Evolutionary conservation across 2,888 invertebrate genomes (phyloP), one percentile per base, ranked within the genome.

Genomic region (Drosophila meridionalis): DNA sequence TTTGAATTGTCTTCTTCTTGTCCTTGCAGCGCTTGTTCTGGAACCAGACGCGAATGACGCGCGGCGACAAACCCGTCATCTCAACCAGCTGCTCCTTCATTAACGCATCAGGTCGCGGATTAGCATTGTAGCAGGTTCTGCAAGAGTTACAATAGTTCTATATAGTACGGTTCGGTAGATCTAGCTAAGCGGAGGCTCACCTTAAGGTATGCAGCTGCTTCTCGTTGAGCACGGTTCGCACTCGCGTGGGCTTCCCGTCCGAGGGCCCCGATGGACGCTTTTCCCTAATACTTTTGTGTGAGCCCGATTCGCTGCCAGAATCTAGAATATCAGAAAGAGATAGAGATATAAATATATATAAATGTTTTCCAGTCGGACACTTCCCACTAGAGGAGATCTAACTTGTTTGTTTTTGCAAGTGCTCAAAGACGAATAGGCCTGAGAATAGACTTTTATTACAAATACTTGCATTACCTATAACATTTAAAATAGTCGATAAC

Each of bases 81-180:
- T 99, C 99, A 48, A 99, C 99, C 76, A 99, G 95, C 93, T 99
- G 99, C 93, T 99, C 99, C 94, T 99, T 99, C 98, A 99, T 98
- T 74, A 99, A 95, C 47, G 99, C 99, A 94, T 99, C 99, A 45
- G 99, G 99, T 60, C 99, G 95, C 68, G 99, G 99, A 94, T 99
- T 99, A 67, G 98, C 98, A 70, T 97, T 97, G 94, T 99, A 99
- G 94, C 99, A 99, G 75, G 98, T 99, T 94, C 95, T 20, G 20
- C 0, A 20, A 20, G 20, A 20, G 20, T 20, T 20, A 20, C 20
- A 20, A 20, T 20, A 20, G 0, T 1, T 20, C 20, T 20, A 20
- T 20, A n/a, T 20, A 20, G 20, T 20, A 20, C 1, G 1, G 20
- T 20, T 1, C 20, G 20, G 20, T 1, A 20, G 20, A 20, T 20